phyloP scores from a whole-genome alignment of 2,888 invertebrate genomes.

The Eupithecia vulgata region DNA sequence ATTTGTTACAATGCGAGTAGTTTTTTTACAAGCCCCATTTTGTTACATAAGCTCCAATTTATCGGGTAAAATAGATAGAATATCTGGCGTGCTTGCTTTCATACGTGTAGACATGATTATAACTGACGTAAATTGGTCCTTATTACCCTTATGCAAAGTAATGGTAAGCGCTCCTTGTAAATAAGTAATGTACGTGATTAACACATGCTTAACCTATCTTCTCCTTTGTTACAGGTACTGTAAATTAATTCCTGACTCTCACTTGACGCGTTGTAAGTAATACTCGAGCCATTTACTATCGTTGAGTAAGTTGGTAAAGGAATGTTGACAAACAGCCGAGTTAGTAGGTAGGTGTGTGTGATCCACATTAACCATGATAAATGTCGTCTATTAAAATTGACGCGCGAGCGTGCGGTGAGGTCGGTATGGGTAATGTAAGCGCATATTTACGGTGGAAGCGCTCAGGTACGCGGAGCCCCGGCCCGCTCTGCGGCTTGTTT shows the following conservation, averaged over 20 bases:
- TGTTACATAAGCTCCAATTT: neutral
- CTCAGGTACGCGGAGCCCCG: slow-evolving; percentile 60
- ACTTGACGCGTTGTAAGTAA: slow-evolving; percentile 35
- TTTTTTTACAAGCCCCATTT: neutral
- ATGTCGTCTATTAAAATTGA: slow-evolving; percentile 48
- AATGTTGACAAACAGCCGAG: slow-evolving; percentile 44
- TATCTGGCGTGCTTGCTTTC: neutral
- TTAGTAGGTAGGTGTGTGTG: slow-evolving; percentile 41
- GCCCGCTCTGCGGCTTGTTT: slow-evolving; percentile 77
- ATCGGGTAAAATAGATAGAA: neutral
- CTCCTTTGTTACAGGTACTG: slow-evolving; percentile 48
- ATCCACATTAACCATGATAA: slow-evolving; percentile 47
- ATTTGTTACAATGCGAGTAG: neutral
- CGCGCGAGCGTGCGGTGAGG: slow-evolving; percentile 41
- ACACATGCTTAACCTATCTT: slow-evolving; percentile 25
- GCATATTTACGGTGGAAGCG: slow-evolving; percentile 57
- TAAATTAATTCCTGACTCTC: slow-evolving; percentile 26
- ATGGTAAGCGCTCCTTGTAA: slow-evolving; percentile 2
- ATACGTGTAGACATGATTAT: neutral
- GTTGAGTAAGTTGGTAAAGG: slow-evolving; percentile 38
- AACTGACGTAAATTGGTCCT: neutral
- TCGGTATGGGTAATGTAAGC: slow-evolving; percentile 50
- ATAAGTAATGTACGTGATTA: slow-evolving; percentile 9
- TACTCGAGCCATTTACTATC: slow-evolving; percentile 37
- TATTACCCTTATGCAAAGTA: neutral